Conservation (phyloP, 2,888 invertebrate genomes). For the Oxystoma pomonae region DNA sequence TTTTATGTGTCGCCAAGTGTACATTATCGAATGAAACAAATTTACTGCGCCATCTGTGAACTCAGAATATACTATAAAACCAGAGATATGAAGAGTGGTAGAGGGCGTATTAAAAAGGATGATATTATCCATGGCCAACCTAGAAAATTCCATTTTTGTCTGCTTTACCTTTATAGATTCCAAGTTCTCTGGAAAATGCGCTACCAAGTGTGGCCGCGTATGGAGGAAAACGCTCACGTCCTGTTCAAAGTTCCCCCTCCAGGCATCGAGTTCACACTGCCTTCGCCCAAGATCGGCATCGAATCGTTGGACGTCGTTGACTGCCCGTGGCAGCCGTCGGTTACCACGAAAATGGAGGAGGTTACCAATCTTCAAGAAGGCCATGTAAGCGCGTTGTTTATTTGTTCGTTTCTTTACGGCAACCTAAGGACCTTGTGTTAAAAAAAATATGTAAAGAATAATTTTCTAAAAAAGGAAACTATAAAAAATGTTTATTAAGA, state of each 20-base stretch:
- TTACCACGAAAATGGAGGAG: slow-evolving; percentile 98
- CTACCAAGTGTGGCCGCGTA: slow-evolving; percentile 98
- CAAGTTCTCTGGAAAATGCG: slow-evolving; percentile 95
- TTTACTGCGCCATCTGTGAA: no score
- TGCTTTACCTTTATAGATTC: slow-evolving; percentile 66
- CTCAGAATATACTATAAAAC: no score
- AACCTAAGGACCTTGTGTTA: no score
- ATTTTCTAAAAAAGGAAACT: no score
- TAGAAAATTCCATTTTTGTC: no score
- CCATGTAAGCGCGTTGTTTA: slow-evolving; percentile 62
- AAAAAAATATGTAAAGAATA: no score
- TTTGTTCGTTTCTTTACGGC: neutral
- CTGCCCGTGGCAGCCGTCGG: slow-evolving; percentile 98
- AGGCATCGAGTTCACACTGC: slow-evolving; percentile 97
- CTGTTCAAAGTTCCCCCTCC: slow-evolving; percentile 98
- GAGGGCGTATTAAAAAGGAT: no score
- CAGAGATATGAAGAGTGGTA: no score
- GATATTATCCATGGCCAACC: no score
- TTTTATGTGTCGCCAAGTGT: no score
- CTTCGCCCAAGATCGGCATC: slow-evolving; percentile 97
- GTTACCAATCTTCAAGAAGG: slow-evolving; percentile 97
- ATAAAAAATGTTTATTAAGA: no score
- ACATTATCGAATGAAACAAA: no score
- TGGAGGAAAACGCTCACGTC: slow-evolving; percentile 96
- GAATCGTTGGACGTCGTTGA: slow-evolving; percentile 93